Percentiles rank a stretch among this genome's conserved stretches.
Conservation (phyloP, 2,113 vertebrate genomes). For the Copsychus sechellarum region DNA sequence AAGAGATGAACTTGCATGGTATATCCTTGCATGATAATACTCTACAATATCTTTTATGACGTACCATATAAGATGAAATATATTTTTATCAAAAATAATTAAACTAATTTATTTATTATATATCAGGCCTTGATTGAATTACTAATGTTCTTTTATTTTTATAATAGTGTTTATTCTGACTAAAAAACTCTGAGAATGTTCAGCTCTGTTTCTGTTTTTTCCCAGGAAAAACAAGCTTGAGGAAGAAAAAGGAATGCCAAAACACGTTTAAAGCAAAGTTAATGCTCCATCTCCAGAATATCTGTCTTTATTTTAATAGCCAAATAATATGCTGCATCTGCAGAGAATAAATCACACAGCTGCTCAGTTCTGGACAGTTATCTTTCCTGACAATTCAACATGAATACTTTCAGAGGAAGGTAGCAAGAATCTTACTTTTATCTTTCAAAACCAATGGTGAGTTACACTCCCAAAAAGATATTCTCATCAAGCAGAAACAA, state of each 20-base stretch:
- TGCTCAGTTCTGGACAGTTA: slow-evolving; percentile 9
- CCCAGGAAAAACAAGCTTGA: neutral
- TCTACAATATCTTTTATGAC: neutral
- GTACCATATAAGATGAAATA: neutral
- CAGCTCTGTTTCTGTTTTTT: neutral
- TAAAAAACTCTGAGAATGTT: neutral
- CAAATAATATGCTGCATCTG: neutral
- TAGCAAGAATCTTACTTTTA: neutral
- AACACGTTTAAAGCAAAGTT: neutral
- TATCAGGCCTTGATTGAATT: neutral
- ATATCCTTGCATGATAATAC: neutral
- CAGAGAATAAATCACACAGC: neutral
- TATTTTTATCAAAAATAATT: neutral
- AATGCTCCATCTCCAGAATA: neutral
- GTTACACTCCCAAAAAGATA: neutral
- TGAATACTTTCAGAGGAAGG: neutral
- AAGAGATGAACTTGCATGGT: neutral
- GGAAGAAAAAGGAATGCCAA: neutral
- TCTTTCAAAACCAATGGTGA: neutral
- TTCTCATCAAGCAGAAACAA: neutral
- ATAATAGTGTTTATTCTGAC: neutral
- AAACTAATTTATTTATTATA: neutral
- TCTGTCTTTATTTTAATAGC: neutral
- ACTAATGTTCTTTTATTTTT: neutral
- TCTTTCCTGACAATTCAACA: neutral